Conservation (phyloP, 2,797 vertebrate species). For the Echiichthys vipera region DNA sequence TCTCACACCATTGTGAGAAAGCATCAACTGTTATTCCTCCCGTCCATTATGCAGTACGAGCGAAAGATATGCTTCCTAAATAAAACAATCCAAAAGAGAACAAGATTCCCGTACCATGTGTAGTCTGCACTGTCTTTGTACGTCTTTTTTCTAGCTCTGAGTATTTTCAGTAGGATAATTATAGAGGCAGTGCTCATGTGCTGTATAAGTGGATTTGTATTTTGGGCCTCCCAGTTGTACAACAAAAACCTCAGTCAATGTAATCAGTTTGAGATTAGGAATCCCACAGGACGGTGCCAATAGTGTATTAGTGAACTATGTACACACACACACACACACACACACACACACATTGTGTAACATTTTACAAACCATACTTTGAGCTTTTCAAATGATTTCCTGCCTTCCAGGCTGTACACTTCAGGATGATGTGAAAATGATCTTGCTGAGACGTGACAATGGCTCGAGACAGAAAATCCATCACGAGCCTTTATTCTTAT, state of each 20-base stretch:
- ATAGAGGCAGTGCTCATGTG: neutral
- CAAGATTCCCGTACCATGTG: neutral
- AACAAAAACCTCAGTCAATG: constrained; percentile 1
- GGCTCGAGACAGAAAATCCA: constrained; percentile 6
- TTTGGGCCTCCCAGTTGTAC: neutral
- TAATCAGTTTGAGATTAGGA: constrained; percentile 2
- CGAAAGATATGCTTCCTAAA: neutral
- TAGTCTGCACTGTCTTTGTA: neutral
- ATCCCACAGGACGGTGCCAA: neutral
- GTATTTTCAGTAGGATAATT: neutral
- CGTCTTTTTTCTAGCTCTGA: neutral
- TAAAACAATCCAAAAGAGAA: neutral
- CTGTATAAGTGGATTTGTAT: constrained; percentile 4
- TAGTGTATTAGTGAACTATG: neutral
- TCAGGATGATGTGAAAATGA: constrained; percentile 12
- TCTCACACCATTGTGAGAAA: neutral
- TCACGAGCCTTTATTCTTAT: constrained; percentile 10
- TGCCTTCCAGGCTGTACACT: neutral
- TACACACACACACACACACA: no score
- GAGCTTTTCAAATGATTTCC: neutral
- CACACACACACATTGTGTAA: neutral
- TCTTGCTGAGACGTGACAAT: constrained; percentile 8
- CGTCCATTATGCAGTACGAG: neutral
- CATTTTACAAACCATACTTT: constrained; percentile 9
- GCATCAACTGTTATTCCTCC: neutral